Evolutionary conservation across 1,140 invertebrate genomes (phyloP), one percentile per base, ranked within the genome.

Genomic region (Panulirus ornatus): DNA sequence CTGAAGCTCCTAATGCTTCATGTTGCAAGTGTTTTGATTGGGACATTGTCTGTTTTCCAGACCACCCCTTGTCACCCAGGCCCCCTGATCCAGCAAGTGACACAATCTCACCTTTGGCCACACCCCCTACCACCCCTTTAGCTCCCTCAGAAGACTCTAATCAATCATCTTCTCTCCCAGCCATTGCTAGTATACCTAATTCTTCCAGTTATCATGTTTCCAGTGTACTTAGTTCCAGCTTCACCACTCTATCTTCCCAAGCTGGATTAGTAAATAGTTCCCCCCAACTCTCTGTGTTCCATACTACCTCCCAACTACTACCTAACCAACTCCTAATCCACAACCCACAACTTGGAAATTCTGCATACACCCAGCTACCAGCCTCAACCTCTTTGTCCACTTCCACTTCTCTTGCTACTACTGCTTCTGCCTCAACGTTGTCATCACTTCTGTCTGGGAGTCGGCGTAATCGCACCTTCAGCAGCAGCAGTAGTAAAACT

Each of bases 51-150:
- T 36, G 8, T 30, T 42, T 88, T 71, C 22, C 90, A 91, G 91
- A 92, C 73, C 83, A 95, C 94, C 95, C 95, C 47, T 94, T 95
- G 94, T 95, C 95, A 84, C 95, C 95, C 0, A 94, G 91, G 42
- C 93, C 82, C 73, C 87, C 90, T 38, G 94, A 94, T 87, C 93
- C 94, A 71, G 93, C 94, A 27, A 94, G 94, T 22, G 94, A 94
- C 83, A 93, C 93, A 22, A 94, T 93, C 71, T 95, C 95, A 2
- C 95, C 95, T 6, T 93, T 96, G 51, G 95, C 94, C 5, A 95
- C 95, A 19, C 95, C 95, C 44, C 95, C 95, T 19, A 94, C 95
- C 22, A 95, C 95, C 63, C 95, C 95, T 3, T 93, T 94, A 51
- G 93, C 94, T 58, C 91, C 93, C 79, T 83, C 78, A 85, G 92